Evolutionary conservation across 1,140 invertebrate genomes (phyloP).

Genomic region (Ganaspis sp.): DNA sequence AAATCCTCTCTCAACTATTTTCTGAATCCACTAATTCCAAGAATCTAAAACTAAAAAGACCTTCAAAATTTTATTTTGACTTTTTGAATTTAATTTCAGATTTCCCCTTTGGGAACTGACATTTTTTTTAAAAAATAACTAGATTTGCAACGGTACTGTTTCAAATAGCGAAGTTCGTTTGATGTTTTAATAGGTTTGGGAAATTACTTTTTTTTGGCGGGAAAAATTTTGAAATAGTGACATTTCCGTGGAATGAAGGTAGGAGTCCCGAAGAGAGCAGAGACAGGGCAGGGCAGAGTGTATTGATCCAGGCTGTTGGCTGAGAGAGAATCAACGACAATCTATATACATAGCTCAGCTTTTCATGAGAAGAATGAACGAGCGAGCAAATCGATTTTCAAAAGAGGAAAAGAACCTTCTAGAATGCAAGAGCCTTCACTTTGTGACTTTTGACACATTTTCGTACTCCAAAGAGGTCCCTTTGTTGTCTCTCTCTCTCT

Average conservation of each 20-base stretch:
- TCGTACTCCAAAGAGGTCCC: not conserved
- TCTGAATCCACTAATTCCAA: not conserved
- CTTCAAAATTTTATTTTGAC: too few species aligned
- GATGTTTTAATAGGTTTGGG: too few species aligned
- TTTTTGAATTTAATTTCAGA: too few species aligned
- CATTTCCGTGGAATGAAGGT: not conserved
- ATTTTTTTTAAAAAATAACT: too few species aligned
- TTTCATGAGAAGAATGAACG: conserved; percentile 27
- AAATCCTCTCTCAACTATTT: not conserved
- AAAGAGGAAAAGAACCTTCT: not conserved
- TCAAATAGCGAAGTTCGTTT: too few species aligned
- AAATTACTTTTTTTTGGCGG: too few species aligned
- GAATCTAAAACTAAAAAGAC: too few species aligned
- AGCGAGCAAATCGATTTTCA: conserved; percentile 14
- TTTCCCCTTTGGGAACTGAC: too few species aligned
- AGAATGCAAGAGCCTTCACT: not conserved
- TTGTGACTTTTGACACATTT: not conserved
- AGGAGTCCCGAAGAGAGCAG: not conserved
- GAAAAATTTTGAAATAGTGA: not conserved
- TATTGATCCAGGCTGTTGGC: not conserved
- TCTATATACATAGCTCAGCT: conserved; percentile 15
- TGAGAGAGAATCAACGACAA: conserved; percentile 23
- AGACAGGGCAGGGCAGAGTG: conserved; percentile 9
- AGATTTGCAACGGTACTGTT: too few species aligned
- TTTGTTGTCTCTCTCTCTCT: not conserved